Evolutionary conservation across 1,140 invertebrate species (phyloP).

Genomic region (Cephus cinctus): DNA sequence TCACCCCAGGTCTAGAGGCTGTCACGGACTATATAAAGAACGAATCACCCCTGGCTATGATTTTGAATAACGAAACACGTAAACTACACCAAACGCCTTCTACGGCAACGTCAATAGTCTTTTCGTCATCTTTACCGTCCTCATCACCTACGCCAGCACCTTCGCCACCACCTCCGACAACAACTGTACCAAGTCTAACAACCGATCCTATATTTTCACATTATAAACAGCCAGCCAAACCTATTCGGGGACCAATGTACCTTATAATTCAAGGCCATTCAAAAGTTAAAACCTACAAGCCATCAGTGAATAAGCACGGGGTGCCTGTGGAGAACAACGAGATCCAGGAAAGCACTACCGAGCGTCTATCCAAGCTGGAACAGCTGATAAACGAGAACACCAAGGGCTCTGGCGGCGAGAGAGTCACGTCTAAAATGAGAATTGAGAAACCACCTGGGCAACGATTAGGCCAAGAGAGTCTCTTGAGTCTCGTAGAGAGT

Average conservation of each 20-base stretch:
- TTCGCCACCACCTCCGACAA: slow-evolving; percentile 23
- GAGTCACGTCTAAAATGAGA: slow-evolving; percentile 17
- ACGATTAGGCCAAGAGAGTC: slow-evolving; percentile 17
- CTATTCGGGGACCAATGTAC: slow-evolving; percentile 67
- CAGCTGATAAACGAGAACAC: slow-evolving; percentile 36
- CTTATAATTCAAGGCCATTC: slow-evolving; percentile 80
- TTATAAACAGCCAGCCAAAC: slow-evolving; percentile 65
- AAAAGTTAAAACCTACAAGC: slow-evolving; percentile 78
- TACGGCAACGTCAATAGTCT: slow-evolving; percentile 52
- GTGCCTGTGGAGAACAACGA: slow-evolving; percentile 29
- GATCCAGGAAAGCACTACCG: slow-evolving; percentile 21
- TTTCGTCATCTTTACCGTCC: too few relatives aligned
- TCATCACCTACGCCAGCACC: slow-evolving; percentile 46
- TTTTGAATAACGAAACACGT: slow-evolving; percentile 26
- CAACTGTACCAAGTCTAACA: slow-evolving; percentile 43
- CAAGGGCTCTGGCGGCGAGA: slow-evolving; percentile 25
- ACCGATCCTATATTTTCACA: slow-evolving; percentile 62
- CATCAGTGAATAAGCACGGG: slow-evolving; percentile 57
- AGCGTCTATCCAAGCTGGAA: slow-evolving; percentile 35
- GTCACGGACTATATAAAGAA: slow-evolving; percentile 7
- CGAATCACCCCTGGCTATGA: slow-evolving; percentile 10
- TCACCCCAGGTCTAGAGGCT: neutral
- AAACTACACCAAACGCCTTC: slow-evolving; percentile 28
- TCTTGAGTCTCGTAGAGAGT: slow-evolving; percentile 36
- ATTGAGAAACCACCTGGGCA: slow-evolving; percentile 19